Base-by-base conservation (phyloP, 2,888 invertebrate genomes). In the Nymphalis urticae region DNA sequence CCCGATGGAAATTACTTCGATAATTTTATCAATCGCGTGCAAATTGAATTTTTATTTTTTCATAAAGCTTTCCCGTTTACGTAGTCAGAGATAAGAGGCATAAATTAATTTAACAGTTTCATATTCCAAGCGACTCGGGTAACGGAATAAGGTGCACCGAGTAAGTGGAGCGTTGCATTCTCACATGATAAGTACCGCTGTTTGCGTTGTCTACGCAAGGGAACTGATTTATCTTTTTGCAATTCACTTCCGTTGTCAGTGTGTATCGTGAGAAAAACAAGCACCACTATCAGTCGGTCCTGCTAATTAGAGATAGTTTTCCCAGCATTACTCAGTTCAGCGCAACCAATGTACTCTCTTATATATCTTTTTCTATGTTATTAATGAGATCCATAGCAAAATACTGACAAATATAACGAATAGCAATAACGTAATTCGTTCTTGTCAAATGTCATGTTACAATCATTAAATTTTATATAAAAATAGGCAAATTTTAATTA, bases 121-220 rank as follows among this genome's bases (percentile, higher is more conserved):
- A 74, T 72, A 73, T 75, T 75, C 72, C 69, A 56, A 69, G 64
- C 70, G 72, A 71, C 77, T 88, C 86, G 79, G 80, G 77, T 85
- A 82, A 82, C 77, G 78, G 78, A 75, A 76, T 81, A 65, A 66
- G 71, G 71, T 73, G 80, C 83, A 85, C 75, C 76, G 73, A 75
- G 80, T 82, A 90, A 89, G 79, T 88, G 75, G 90, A 89, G 87
- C 90, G 83, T 86, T 87, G 82, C 86, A 85, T 90, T 91, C 90
- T 85, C 90, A 91, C 86, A 85, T 83, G 82, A 77, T 81, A 83
- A 82, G 82, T 82, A 79, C 84, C 81, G 82, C 81, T 82, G 79
- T 76, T 72, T 69, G 73, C 72, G 74, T 83, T 86, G 83, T 85
- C 85, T 86, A 82, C 81, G 80, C 80, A 82, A 71, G 80, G 71